These are phyloP conservation scores for Leptopilina syphax DNA, from an alignment of 2,888 invertebrate genomes.

Conservation along the genomic window DNA sequence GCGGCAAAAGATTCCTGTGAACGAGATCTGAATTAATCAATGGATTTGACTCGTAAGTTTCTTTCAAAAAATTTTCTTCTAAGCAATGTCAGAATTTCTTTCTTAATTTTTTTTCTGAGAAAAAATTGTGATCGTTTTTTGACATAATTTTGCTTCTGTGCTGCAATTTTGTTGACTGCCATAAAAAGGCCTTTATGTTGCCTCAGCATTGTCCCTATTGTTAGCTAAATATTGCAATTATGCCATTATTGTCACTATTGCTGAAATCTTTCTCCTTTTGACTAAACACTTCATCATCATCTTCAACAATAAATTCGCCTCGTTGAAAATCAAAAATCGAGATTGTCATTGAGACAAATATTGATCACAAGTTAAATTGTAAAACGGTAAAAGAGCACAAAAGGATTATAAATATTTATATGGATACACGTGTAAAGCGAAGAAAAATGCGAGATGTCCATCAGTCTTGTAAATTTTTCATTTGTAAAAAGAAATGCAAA, in stretches of 20 bases:
- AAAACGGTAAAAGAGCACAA: not conserved
- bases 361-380: slow-evolving; percentile 1
- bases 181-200: too few relatives aligned
- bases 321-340: too few relatives aligned
- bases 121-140: too few relatives aligned
- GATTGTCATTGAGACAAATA: not conserved
- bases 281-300: too few relatives aligned
- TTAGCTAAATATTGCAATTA: too few relatives aligned
- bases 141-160: too few relatives aligned
- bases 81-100: slow-evolving; percentile 7
- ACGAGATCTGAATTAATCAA: slow-evolving; percentile 56
- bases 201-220: too few relatives aligned
- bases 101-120: too few relatives aligned
- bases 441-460: slow-evolving; percentile 29
- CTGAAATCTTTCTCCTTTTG: too few relatives aligned
- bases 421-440: slow-evolving; percentile 25
- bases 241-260: too few relatives aligned
- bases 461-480: slow-evolving; percentile 30
- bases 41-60: slow-evolving; percentile 29
- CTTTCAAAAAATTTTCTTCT: not conserved
- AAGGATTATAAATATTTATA: slow-evolving; percentile 9
- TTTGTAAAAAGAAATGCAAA: slow-evolving; percentile 33
- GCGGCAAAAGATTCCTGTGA: slow-evolving; percentile 40
- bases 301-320: not conserved
- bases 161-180: too few relatives aligned